These are phyloP conservation scores for Sakesphorus luctuosus DNA, from an alignment of 2,113 vertebrate genomes.

Conservation along the genomic window DNA sequence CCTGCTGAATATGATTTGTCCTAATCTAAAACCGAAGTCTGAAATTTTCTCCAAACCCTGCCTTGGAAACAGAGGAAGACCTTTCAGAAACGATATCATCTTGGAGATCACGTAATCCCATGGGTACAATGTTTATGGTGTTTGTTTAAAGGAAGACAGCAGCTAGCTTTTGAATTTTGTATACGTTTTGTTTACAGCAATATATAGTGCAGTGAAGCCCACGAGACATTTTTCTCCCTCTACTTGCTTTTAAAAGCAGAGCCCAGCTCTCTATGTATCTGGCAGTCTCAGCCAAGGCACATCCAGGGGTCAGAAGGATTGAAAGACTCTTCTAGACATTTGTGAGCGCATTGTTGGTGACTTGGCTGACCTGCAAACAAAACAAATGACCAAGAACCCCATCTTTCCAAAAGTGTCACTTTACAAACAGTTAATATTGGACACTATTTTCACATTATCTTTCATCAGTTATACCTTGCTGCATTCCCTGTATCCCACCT, in stretches of 20 bases:
- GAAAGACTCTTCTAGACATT: background rate
- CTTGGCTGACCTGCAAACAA: background rate
- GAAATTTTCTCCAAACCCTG: background rate
- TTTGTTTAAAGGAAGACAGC: background rate
- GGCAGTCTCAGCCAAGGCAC: background rate
- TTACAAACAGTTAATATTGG: background rate
- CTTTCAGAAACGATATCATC: background rate
- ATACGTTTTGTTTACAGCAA: no score
- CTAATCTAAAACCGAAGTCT: background rate
- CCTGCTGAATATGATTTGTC: background rate
- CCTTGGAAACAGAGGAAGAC: background rate
- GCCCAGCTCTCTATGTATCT: rapidly evolving
- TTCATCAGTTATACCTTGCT: background rate
- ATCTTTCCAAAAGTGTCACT: background rate
- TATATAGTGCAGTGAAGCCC: background rate
- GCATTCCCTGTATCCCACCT: background rate
- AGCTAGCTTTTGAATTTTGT: background rate
- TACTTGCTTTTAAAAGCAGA: background rate
- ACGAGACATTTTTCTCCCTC: background rate
- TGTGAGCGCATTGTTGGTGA: background rate
- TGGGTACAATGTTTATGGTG: background rate
- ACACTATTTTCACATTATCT: background rate
- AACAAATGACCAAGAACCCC: background rate
- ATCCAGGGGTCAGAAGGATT: background rate
- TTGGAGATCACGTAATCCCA: background rate